A percentile compares a stretch with the other conserved stretches of the same genome.
Conservation (phyloP, 2,797 vertebrate genomes). For the Sebastiscus albofasciatus region DNA sequence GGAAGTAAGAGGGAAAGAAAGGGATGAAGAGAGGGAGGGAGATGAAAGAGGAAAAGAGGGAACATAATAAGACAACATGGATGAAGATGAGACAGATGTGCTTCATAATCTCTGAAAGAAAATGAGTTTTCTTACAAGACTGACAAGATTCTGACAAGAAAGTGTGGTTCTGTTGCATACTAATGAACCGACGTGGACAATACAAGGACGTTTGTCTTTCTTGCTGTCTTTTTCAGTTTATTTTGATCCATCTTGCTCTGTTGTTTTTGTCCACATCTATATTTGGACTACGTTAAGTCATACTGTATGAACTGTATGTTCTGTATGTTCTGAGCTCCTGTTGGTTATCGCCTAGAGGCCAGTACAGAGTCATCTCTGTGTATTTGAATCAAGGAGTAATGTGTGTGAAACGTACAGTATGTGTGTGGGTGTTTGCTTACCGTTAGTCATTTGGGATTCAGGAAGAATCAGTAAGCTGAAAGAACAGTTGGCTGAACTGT, state of each 20-base stretch:
- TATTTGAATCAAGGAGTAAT: conserved; percentile 26
- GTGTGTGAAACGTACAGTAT: conserved; percentile 7
- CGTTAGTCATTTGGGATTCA: neutral
- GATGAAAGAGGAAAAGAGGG: neutral
- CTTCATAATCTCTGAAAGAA: conserved; percentile 11
- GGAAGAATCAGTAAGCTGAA: neutral
- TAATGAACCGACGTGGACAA: neutral
- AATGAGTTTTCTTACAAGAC: conserved; percentile 14
- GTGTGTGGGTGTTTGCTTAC: neutral
- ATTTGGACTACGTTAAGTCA: conserved; percentile 26
- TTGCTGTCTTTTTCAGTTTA: neutral
- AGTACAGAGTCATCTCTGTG: neutral
- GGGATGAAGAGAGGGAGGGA: neutral
- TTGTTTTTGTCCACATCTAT: conserved; percentile 24
- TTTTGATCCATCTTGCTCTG: neutral
- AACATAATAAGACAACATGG: neutral
- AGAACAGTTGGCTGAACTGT: neutral
- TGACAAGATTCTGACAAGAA: neutral
- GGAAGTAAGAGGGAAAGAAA: neutral
- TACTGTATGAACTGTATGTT: neutral
- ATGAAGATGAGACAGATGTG: conserved; percentile 27
- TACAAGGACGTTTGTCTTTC: neutral
- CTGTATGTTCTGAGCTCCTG: neutral
- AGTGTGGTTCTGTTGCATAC: neutral
- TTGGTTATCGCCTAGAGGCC: conserved; percentile 36